A percentile compares a stretch with the other conserved stretches of the same genome.
phyloP scores from a whole-genome alignment of 2,888 invertebrate genomes.

The Hirtodrosophila histrioides region DNA sequence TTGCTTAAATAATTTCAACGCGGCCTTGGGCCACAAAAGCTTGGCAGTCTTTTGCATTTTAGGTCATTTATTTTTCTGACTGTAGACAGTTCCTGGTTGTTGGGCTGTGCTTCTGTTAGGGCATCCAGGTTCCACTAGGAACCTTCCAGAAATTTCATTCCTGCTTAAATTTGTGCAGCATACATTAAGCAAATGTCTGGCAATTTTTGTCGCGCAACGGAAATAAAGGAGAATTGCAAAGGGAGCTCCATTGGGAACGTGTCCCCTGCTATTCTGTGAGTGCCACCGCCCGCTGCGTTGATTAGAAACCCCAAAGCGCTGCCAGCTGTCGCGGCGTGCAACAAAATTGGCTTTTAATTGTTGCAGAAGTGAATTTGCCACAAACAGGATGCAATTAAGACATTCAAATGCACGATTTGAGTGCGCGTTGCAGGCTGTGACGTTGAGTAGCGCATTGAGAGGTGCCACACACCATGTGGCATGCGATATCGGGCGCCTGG shows the following conservation, averaged over 20 bases:
- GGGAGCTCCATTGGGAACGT: constrained; percentile 19
- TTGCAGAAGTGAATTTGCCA: constrained; percentile 68
- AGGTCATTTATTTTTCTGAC: no score
- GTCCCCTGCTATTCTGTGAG: neutral
- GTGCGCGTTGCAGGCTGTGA: constrained; percentile 12
- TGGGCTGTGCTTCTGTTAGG: no score
- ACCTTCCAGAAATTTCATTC: no score
- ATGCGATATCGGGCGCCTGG: constrained; percentile 14
- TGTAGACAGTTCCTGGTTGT: no score
- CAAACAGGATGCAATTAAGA: constrained; percentile 78
- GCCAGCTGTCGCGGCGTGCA: constrained; percentile 48
- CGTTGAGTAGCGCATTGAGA: constrained; percentile 6
- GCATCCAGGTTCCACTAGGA: no score
- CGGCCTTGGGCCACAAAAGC: no score
- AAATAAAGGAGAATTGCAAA: constrained; percentile 57
- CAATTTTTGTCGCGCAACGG: constrained; percentile 53
- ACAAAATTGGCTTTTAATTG: constrained; percentile 76
- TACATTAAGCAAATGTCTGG: constrained; percentile 42
- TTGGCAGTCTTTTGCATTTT: no score
- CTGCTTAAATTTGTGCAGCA: constrained; percentile 17
- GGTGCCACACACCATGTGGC: constrained; percentile 1
- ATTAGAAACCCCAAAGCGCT: constrained; percentile 62
- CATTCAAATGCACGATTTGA: constrained; percentile 58
- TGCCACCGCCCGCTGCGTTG: constrained; percentile 51
- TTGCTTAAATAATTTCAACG: no score